These are phyloP conservation scores for Myotis brandtii DNA, from an alignment of 2,113 vertebrate genomes.

Conservation along the genomic window DNA sequence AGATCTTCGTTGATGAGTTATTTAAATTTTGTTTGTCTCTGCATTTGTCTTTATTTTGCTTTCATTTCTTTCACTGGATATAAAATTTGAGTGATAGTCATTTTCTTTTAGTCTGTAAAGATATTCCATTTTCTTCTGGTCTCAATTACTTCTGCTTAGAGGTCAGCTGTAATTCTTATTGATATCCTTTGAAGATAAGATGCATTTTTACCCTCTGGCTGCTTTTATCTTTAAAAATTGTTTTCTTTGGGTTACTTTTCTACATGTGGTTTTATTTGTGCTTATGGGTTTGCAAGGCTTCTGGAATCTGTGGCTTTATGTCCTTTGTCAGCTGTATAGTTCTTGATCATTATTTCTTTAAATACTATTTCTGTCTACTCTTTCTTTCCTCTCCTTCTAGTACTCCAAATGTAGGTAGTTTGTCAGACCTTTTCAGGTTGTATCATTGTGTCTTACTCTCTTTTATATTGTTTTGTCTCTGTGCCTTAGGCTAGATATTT, in stretches of 20 bases:
- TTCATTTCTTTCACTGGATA: not conserved
- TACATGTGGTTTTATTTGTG: not conserved
- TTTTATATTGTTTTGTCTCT: not conserved
- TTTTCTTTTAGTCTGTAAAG: conserved; percentile 49
- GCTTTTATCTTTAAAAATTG: not conserved
- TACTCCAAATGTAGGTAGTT: not conserved
- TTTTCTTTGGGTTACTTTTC: not conserved
- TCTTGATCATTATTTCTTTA: conserved; percentile 15
- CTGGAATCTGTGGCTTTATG: not conserved
- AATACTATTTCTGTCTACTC: not conserved
- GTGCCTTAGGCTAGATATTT: not conserved
- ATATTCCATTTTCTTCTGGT: conserved; percentile 20
- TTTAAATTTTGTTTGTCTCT: conserved; percentile 6
- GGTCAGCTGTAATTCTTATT: not conserved
- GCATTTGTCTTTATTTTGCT: conserved; percentile 17
- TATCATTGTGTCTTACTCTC: not conserved
- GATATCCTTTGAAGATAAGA: conserved; percentile 25
- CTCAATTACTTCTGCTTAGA: not conserved
- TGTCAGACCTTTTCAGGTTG: not conserved
- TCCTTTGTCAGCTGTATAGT: not conserved
- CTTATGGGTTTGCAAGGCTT: not conserved
- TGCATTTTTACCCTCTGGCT: not conserved
- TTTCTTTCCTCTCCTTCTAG: not conserved
- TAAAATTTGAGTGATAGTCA: conserved; percentile 2
- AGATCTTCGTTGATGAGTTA: not conserved